These are phyloP conservation scores for Xestia c-nigrum DNA, from an alignment of 2,888 invertebrate species.

Conservation along the genomic window DNA sequence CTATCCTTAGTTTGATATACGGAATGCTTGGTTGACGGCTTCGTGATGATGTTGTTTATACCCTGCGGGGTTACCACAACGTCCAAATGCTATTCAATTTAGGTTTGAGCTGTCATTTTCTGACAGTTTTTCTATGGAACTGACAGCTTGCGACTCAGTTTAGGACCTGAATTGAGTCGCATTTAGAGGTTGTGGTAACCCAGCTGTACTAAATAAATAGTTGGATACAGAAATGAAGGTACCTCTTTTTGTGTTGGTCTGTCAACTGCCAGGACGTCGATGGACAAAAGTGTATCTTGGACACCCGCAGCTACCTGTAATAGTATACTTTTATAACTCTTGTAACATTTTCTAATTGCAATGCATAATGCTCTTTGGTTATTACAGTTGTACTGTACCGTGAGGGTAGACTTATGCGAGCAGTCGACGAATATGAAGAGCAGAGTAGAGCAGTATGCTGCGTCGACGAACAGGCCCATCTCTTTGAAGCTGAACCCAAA, in stretches of 20 bases:
- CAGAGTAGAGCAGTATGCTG: constrained; percentile 91
- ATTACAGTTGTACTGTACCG: constrained; percentile 72
- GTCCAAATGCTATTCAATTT: too few species aligned
- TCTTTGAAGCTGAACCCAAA: constrained; percentile 92
- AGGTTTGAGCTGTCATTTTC: too few species aligned
- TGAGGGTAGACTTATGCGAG: constrained; percentile 92
- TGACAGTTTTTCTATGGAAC: too few species aligned
- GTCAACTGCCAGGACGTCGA: constrained; percentile 91
- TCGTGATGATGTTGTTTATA: too few species aligned
- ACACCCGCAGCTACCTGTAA: constrained; percentile 91
- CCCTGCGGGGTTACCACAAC: too few species aligned
- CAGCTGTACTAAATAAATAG: too few species aligned
- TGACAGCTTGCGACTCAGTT: too few species aligned
- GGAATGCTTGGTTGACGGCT: too few species aligned
- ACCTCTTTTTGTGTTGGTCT: constrained; percentile 91
- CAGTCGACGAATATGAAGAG: constrained; percentile 92
- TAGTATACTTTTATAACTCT: neutral
- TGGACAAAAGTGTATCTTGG: constrained; percentile 90
- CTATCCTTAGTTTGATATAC: too few species aligned
- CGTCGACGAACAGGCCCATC: constrained; percentile 92
- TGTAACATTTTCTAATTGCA: neutral
- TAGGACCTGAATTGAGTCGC: too few species aligned
- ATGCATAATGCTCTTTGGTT: neutral
- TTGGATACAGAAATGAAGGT: constrained; percentile 13
- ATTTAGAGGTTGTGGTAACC: too few species aligned